phyloP scores from a whole-genome alignment of 2,113 vertebrate genomes.

The Cyanoramphus novaezelandiae region DNA sequence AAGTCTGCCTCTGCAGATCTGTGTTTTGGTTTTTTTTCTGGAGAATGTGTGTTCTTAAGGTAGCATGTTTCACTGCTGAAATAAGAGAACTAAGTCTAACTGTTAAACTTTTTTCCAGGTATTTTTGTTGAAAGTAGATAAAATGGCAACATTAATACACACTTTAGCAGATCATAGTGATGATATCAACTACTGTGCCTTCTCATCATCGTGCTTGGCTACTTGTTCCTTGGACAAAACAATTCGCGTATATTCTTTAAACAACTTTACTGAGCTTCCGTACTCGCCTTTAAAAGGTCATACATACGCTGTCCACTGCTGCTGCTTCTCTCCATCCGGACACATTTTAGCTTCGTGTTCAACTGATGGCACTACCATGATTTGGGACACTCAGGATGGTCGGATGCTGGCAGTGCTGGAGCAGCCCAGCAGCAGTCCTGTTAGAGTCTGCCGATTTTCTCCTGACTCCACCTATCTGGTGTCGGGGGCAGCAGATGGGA shows the following conservation, averaged over 20 bases:
- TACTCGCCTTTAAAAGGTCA: slow-evolving; percentile 89
- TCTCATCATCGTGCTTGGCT: slow-evolving; percentile 84
- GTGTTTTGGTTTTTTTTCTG: not conserved
- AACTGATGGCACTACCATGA: slow-evolving; percentile 85
- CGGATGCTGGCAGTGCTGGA: slow-evolving; percentile 79
- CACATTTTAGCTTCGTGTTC: slow-evolving; percentile 88
- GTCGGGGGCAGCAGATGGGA: slow-evolving; percentile 89
- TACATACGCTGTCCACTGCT: slow-evolving; percentile 90
- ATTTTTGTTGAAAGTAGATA: slow-evolving; percentile 1
- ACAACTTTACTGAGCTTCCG: slow-evolving; percentile 80
- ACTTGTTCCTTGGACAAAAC: slow-evolving; percentile 95
- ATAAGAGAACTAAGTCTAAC: not conserved
- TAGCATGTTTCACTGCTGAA: not conserved
- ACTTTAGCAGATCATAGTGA: slow-evolving; percentile 86
- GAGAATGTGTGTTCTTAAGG: not conserved
- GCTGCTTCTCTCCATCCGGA: slow-evolving; percentile 89
- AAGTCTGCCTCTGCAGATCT: not conserved
- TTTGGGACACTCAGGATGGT: slow-evolving; percentile 82
- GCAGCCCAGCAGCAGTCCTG: slow-evolving; percentile 86
- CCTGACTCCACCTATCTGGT: slow-evolving; percentile 75
- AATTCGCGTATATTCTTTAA: slow-evolving; percentile 81
- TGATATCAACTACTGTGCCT: slow-evolving; percentile 90
- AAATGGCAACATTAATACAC: slow-evolving; percentile 87
- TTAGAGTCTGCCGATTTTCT: slow-evolving; percentile 87
- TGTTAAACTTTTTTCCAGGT: slow-evolving; percentile 51